Evolutionary conservation across 2,888 invertebrate species (phyloP).

Genomic region (Rugalucina vietnamica): DNA sequence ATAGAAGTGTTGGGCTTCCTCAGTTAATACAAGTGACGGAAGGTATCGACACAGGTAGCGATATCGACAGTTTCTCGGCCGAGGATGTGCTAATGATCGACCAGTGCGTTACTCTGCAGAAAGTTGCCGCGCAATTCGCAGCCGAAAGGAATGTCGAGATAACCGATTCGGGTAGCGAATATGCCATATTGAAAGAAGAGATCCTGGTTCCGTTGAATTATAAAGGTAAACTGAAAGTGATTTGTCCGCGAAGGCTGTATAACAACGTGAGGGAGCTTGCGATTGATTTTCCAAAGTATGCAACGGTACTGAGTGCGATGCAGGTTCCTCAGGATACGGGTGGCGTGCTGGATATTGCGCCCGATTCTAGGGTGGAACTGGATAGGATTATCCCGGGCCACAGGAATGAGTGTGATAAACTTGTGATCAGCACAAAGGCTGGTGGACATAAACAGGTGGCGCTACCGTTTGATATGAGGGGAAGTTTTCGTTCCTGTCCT

Average conservation of each 20-base stretch:
- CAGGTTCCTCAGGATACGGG: background rate
- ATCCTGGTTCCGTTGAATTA: conserved; percentile 18
- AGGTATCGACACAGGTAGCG: background rate
- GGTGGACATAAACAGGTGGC: background rate
- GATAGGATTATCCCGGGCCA: conserved; percentile 10
- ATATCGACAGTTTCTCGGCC: background rate
- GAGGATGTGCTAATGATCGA: background rate
- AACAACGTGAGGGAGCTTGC: background rate
- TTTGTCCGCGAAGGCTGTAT: background rate
- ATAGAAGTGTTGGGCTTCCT: background rate
- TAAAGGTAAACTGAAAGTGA: conserved; percentile 23
- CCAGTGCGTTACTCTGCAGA: background rate
- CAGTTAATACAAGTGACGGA: background rate
- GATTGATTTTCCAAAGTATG: conserved; percentile 12
- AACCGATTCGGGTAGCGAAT: background rate
- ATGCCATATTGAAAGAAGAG: background rate
- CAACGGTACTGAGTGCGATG: background rate
- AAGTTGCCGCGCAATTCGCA: background rate
- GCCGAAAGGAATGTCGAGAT: background rate
- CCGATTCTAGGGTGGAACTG: background rate
- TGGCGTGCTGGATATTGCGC: background rate
- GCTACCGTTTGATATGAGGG: background rate
- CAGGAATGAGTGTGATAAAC: background rate
- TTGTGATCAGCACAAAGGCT: background rate
- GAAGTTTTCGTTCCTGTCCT: background rate